These are phyloP conservation scores for Platyscapa corneri DNA, from an alignment of 1,140 invertebrate genomes.

Conservation along the genomic window DNA sequence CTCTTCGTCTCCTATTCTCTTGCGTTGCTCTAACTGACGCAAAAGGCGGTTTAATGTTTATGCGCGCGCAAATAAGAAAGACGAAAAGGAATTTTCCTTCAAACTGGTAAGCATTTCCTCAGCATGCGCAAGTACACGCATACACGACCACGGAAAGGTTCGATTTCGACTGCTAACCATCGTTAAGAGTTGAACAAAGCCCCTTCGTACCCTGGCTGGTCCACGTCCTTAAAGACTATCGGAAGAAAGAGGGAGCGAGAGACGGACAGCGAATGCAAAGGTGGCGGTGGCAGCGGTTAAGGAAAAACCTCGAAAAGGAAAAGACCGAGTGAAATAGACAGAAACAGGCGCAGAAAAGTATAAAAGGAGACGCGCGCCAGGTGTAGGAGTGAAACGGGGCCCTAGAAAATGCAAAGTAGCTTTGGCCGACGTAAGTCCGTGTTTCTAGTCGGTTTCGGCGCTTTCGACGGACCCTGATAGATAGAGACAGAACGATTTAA, in stretches of 20 bases:
- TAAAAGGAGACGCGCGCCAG: constrained; percentile 31
- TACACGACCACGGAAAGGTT: not conserved
- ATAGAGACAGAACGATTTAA: not conserved
- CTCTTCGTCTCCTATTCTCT: not conserved
- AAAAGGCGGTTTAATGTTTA: not conserved
- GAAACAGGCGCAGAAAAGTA: not conserved
- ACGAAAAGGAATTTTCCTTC: not conserved
- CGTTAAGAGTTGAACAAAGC: constrained; percentile 26
- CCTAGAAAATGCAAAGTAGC: constrained; percentile 37
- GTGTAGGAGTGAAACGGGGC: constrained; percentile 22
- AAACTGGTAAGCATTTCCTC: not conserved
- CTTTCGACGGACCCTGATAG: not conserved
- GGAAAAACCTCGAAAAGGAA: not conserved
- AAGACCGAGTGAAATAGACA: not conserved
- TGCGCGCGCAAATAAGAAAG: constrained; percentile 26
- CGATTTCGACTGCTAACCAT: constrained; percentile 32
- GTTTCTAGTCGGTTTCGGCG: not conserved
- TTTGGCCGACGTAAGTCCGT: not conserved
- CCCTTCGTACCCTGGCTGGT: not conserved
- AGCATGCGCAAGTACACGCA: not conserved
- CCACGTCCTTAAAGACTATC: not conserved
- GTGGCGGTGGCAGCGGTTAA: not conserved
- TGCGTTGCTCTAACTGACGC: not conserved
- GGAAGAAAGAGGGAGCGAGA: constrained; percentile 21
- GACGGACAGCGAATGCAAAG: not conserved